Evolutionary conservation across 2,888 invertebrate genomes (phyloP).

Genomic region (Melieria crassipennis): DNA sequence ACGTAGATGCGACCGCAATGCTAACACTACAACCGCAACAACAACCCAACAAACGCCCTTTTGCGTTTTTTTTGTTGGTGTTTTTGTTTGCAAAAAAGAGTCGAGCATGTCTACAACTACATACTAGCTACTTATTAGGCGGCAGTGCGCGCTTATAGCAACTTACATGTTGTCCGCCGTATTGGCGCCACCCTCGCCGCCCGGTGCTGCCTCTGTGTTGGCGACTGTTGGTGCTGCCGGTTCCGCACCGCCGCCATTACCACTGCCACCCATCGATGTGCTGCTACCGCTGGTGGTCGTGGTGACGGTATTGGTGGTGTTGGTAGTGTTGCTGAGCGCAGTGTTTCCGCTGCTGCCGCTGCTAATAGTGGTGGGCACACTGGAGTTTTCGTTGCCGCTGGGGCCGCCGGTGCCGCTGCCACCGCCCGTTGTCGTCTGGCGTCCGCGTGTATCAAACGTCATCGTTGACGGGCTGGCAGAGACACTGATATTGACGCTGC

Average conservation of each 20-base stretch:
- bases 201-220: constrained; percentile 34
- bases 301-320: constrained; percentile 38
- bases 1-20: too few species aligned
- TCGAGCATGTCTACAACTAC: neutral
- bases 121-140: neutral
- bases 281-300: constrained; percentile 46
- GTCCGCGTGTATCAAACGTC: constrained; percentile 65
- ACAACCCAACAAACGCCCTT: neutral
- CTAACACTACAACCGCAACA: neutral
- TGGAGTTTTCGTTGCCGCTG: constrained; percentile 44
- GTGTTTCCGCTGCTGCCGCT: constrained; percentile 27
- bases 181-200: constrained; percentile 5
- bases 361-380: constrained; percentile 39
- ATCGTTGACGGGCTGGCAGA: constrained; percentile 49
- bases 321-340: constrained; percentile 38
- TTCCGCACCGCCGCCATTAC: constrained; percentile 43
- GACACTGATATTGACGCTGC: constrained; percentile 14
- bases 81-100: neutral
- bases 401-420: constrained; percentile 46
- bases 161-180: constrained; percentile 48
- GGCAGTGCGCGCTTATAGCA: neutral
- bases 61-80: neutral
- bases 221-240: constrained; percentile 39
- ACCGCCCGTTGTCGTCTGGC: constrained; percentile 44
- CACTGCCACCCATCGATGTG: constrained; percentile 39